Conservation (phyloP, 2,888 invertebrate species). For the Oscheius onirici region DNA sequence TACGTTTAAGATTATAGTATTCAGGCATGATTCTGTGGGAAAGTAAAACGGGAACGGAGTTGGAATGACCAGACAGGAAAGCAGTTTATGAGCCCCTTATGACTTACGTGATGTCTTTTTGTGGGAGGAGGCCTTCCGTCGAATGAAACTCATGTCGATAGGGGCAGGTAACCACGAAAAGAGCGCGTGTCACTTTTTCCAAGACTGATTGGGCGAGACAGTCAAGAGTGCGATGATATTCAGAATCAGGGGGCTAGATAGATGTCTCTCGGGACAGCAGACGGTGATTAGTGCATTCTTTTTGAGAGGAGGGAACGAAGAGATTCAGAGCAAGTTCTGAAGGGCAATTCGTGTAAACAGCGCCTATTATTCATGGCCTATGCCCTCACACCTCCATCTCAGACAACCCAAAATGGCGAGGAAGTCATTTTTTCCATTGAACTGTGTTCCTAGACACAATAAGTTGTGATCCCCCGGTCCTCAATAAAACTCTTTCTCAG, state of each 20-base stretch:
- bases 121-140: too few relatives aligned
- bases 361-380: conserved; percentile 19
- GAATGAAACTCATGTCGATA: too few relatives aligned
- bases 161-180: not conserved
- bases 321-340: not conserved
- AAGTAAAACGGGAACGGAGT: too few relatives aligned
- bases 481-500: too few relatives aligned
- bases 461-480: too few relatives aligned
- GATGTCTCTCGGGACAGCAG: not conserved
- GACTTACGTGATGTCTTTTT: too few relatives aligned
- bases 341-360: conserved; percentile 6
- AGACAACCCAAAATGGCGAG: conserved; percentile 2
- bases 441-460: too few relatives aligned
- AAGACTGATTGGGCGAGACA: not conserved
- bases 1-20: too few relatives aligned
- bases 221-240: not conserved
- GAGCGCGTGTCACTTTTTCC: not conserved
- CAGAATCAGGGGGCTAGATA: not conserved
- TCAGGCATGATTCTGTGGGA: too few relatives aligned
- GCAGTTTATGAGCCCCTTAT: too few relatives aligned
- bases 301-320: not conserved
- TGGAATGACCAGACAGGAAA: too few relatives aligned
- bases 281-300: not conserved
- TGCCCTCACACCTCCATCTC: conserved; percentile 17
- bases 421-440: not conserved